These are phyloP conservation scores for Helogale parvula DNA, from an alignment of 2,113 vertebrate species.

Conservation along the genomic window DNA sequence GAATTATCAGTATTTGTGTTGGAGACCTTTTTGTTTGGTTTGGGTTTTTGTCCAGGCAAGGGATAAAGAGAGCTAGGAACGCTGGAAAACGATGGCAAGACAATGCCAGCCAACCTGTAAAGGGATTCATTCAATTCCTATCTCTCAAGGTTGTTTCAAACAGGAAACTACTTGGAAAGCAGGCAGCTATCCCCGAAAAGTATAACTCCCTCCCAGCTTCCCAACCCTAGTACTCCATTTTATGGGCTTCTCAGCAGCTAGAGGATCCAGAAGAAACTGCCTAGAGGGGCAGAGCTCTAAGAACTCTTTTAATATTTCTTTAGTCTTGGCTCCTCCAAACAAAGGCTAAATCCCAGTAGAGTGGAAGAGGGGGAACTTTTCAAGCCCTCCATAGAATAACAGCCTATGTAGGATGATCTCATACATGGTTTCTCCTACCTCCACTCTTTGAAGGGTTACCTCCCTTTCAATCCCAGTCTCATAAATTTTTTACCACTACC, in stretches of 20 bases:
- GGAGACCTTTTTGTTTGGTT: not conserved
- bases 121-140: conserved; percentile 29
- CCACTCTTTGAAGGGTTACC: not conserved
- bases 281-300: not conserved
- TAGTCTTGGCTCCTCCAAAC: not conserved
- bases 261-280: not conserved
- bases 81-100: conserved; percentile 21
- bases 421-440: not conserved
- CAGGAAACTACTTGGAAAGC: conserved; percentile 22
- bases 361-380: not conserved
- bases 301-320: conserved; percentile 4
- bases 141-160: conserved; percentile 33
- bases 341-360: conserved; percentile 35
- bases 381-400: not conserved
- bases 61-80: not conserved
- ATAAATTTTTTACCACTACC: not conserved
- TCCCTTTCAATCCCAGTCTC: not conserved
- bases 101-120: conserved; percentile 28
- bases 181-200: not conserved
- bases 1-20: conserved; percentile 25
- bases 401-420: not conserved
- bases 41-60: not conserved
- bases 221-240: not conserved
- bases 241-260: not conserved
- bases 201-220: not conserved